Conservation (phyloP, 2,888 invertebrate genomes). For the Adineta ricciae region DNA sequence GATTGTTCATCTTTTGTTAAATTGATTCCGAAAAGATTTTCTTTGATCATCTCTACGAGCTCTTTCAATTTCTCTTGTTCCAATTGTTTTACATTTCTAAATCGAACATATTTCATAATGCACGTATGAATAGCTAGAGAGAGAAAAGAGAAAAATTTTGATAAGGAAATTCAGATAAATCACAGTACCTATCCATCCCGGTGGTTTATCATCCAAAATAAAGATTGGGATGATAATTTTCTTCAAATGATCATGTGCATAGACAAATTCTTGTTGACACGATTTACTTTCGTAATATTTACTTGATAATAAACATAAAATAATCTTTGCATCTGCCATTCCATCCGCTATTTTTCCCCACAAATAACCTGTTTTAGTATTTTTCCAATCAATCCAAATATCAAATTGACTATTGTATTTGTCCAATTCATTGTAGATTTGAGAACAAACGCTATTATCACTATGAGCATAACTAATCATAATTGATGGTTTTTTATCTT, state of each 20-base stretch:
- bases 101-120: neutral
- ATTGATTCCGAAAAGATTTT: neutral
- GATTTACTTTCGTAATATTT: constrained; percentile 1
- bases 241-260: neutral
- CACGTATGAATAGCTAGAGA: neutral
- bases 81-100: neutral
- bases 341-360: neutral
- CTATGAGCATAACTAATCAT: neutral
- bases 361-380: neutral
- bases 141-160: neutral
- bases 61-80: neutral
- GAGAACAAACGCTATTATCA: neutral
- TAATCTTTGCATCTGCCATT: neutral
- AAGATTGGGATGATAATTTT: neutral
- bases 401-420: neutral
- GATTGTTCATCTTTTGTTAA: too few relatives aligned
- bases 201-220: neutral
- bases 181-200: neutral
- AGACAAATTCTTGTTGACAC: neutral
- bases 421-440: neutral
- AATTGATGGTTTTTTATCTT: neutral
- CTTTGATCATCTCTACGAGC: neutral
- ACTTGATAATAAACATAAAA: neutral
- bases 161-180: too few relatives aligned
- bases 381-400: neutral